phyloP scores from a whole-genome alignment of 2,888 invertebrate genomes.

The Sussaba pulchella region DNA sequence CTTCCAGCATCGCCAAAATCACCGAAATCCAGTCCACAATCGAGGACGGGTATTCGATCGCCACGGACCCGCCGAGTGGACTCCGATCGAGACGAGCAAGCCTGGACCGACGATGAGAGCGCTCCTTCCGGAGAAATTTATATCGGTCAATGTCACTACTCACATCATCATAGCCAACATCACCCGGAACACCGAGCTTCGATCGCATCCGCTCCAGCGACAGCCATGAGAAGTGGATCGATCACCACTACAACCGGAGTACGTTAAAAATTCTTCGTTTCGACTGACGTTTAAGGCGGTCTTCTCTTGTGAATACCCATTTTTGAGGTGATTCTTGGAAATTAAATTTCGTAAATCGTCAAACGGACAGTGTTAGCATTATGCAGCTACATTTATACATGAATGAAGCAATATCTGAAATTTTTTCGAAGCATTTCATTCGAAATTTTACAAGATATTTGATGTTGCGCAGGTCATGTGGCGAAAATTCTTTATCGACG shows the following conservation, averaged over 20 bases:
- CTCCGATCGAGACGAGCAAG: conserved; percentile 72
- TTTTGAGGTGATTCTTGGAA: too few relatives aligned
- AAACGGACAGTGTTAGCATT: too few relatives aligned
- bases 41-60: conserved; percentile 57
- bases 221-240: conserved; percentile 76
- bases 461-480: too few relatives aligned
- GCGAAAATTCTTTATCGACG: too few relatives aligned
- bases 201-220: conserved; percentile 76
- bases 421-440: too few relatives aligned
- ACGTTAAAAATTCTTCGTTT: conserved; percentile 52
- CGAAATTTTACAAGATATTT: too few relatives aligned
- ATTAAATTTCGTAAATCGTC: too few relatives aligned
- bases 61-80: conserved; percentile 63
- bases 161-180: conserved; percentile 62
- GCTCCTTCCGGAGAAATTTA: conserved; percentile 57
- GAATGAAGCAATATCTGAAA: too few relatives aligned
- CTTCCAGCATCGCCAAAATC: conserved; percentile 68
- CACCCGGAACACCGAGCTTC: conserved; percentile 76
- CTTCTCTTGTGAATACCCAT: too few relatives aligned
- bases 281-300: background rate
- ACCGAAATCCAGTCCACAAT: conserved; percentile 54
- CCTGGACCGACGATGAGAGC: conserved; percentile 71
- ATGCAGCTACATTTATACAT: too few relatives aligned
- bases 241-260: conserved; percentile 77
- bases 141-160: conserved; percentile 51